Evolutionary conservation across 2,113 vertebrate species (phyloP), one percentile per base, ranked within the genome.

Genomic region (Cinclus mexicanus): DNA sequence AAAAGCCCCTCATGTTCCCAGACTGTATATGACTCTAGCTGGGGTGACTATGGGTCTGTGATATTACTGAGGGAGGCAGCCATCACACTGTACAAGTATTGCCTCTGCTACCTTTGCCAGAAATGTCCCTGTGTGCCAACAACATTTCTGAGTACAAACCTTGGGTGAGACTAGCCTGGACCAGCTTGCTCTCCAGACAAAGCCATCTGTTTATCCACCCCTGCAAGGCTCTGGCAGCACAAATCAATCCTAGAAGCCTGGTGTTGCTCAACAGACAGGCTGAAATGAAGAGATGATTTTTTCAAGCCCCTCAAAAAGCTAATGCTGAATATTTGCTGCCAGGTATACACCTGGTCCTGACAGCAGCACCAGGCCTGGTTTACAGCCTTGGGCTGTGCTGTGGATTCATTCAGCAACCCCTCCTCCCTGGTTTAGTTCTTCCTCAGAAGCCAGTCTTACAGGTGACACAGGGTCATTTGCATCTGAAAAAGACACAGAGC

Each of bases 181-280:
- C 68, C 59, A 91, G 42, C 35, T 85, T 78, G 56, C 12, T 25
- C 59, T 93, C 56, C 93, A 95, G 91, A 96, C 82, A 92, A 95
- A 95, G 79, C 90, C 85, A 95, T 95, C 79, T 93, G 93, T 92
- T 93, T 79, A 83, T 44, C 47, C 23, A 68, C 37, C 56, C 71
- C 79, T 84, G 69, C 82, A 77, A 91, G 77, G 64, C 35, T 87
- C 44, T 93, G 92, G 93, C 78, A 86, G 93, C 59, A 92, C 59
- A 80, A 88, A 91, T 82, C 82, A 90, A 31, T 70, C 70, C 50
- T 79, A 55, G 75, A 82, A 93, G 64, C 25, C 31, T 12, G 21
- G 14, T 65, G 47, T 10, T 55, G 78, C 83, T 93, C 87, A 67
- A 47, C 1, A 94, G 41, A 77, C 29, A 90, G 65, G 21, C 53